Evolutionary conservation across 2,113 vertebrate species (phyloP), one percentile per base, ranked within the genome.

Genomic region (Trematomus loennbergii): DNA sequence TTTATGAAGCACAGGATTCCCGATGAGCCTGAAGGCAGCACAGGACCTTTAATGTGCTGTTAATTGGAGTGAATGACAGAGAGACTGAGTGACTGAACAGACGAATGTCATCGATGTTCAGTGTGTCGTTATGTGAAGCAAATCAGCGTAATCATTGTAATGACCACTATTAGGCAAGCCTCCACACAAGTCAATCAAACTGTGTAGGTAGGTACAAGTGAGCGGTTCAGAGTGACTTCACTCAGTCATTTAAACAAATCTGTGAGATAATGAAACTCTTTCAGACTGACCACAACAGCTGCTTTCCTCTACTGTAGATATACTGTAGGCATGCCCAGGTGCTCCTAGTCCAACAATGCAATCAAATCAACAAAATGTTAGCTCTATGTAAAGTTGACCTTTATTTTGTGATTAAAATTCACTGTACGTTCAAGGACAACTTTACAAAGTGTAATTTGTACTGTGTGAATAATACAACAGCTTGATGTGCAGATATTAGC

Each of bases 71-170:
- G 55, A 84, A 52, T 36, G 72, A 63, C 45, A 43, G 33, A 68
- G 33, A 1, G 63, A 36, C 33, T 5, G 33, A 55, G 45, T 54
- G 45, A 77, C 45, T 69, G 72, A 75, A 50, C 22, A 55, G 68
- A 67, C 18, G 49, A 46, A 50, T 36, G 43, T 17, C 15, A 25
- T 16, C 1, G 5, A 18, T 36, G 43, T 67, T 72, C 5, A 48
- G 49, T 6, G 20, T 60, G 79, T 63, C 55, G 29, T 36, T 12
- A 66, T 66, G 83, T 66, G 58, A 33, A 43, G 2, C 36, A 71
- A 73, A 82, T 84, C 45, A 57, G 52, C n/a, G 13, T 74, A 67
- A 82, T 78, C 55, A 72, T 3, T 22, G 49, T 82, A 85, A 85
- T 76, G 79, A 74, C 70, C 55, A 53, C 45, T 40, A 69, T 76